Conservation (phyloP, 2,113 vertebrate species). For the Tyto alba region DNA sequence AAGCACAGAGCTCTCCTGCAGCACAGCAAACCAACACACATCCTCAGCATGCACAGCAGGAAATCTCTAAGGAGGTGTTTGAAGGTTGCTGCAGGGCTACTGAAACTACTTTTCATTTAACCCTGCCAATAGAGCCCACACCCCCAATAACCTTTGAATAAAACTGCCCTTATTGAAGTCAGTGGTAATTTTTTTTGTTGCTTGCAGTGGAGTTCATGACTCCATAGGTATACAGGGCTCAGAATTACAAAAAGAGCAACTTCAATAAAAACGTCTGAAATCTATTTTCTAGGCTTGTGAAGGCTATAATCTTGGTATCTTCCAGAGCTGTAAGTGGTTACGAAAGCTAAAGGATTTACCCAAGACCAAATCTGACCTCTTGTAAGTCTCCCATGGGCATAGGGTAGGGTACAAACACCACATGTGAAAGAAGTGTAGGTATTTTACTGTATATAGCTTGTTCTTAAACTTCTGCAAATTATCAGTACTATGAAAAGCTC, state of each 20-base stretch:
- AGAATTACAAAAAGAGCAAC: neutral
- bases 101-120: neutral
- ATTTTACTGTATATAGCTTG: neutral
- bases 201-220: conserved; percentile 28
- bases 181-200: neutral
- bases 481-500: conserved; percentile 30
- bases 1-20: neutral
- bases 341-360: neutral
- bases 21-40: neutral
- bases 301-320: conserved; percentile 15
- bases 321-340: conserved; percentile 5
- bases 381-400: neutral
- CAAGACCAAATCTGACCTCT: neutral
- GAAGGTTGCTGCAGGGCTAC: neutral
- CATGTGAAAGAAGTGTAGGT: neutral
- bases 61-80: neutral
- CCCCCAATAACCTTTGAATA: neutral
- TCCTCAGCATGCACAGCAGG: neutral
- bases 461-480: conserved; percentile 2
- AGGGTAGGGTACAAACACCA: neutral
- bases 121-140: neutral
- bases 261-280: conserved; percentile 15
- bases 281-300: neutral
- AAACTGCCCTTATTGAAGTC: neutral
- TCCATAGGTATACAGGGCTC: neutral